phyloP scores from a whole-genome alignment of 2,113 vertebrate species.

The Petrocephalus microphthalmus region DNA sequence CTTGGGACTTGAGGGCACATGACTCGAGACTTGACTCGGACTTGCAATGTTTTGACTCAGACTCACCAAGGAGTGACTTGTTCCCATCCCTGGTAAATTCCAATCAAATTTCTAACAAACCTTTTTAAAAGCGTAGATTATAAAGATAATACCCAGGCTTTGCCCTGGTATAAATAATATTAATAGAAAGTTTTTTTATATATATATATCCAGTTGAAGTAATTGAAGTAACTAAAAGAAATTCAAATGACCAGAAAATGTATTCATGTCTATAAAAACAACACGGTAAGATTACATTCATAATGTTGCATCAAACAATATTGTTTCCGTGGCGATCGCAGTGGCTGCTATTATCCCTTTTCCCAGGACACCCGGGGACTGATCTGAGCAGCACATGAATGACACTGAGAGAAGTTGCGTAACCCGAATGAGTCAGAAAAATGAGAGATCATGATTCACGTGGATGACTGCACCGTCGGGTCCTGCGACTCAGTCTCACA shows the following conservation, averaged over 20 bases:
- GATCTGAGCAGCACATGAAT: constrained; percentile 8
- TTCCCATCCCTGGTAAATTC: not conserved
- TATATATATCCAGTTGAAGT: not conserved
- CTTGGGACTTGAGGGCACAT: no score
- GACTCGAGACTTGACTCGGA: no score
- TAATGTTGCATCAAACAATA: not conserved
- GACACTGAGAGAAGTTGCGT: not conserved
- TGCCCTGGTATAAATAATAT: not conserved
- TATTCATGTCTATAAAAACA: not conserved
- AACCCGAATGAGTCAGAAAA: constrained; percentile 23
- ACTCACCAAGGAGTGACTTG: no score
- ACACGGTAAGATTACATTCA: not conserved
- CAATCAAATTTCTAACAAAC: not conserved
- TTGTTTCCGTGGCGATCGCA: not conserved
- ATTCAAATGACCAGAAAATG: not conserved
- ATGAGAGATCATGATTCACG: constrained; percentile 16
- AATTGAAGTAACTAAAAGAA: not conserved
- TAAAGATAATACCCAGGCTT: not conserved
- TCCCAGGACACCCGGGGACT: not conserved
- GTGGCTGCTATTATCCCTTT: not conserved
- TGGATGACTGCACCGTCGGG: not conserved
- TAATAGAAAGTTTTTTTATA: not conserved
- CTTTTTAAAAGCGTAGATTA: not conserved
- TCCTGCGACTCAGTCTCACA: no score
- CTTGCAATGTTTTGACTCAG: no score